phyloP scores from a whole-genome alignment of 1,140 invertebrate genomes.

The Venustaconcha ellipsiformis region DNA sequence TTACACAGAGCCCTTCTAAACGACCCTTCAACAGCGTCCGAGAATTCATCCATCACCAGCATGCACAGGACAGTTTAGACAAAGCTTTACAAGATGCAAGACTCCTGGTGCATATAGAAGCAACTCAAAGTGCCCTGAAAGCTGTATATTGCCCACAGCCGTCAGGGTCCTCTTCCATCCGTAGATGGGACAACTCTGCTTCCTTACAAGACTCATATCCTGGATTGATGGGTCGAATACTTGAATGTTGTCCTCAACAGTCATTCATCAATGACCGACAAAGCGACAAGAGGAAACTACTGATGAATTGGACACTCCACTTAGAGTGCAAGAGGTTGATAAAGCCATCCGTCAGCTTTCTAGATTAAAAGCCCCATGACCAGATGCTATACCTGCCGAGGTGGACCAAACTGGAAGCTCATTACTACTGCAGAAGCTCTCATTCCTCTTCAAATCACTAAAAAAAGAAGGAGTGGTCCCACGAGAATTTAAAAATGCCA shows the following conservation, averaged over 20 bases:
- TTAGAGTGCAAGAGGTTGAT: neutral
- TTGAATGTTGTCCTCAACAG: neutral
- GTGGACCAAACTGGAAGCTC: constrained; percentile 27
- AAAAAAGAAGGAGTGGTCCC: constrained; percentile 7
- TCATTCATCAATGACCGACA: constrained; percentile 17
- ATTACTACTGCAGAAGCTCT: neutral
- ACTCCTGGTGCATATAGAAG: constrained; percentile 6
- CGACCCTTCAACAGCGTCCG: too few species aligned
- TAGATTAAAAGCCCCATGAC: constrained; percentile 12
- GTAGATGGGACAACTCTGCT: constrained; percentile 4
- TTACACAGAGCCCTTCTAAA: too few species aligned
- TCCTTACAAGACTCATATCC: neutral
- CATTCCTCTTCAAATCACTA: neutral
- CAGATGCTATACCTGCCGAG: constrained; percentile 34
- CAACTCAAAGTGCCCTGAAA: constrained; percentile 20
- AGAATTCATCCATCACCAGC: neutral
- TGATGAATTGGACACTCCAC: neutral
- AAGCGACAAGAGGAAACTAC: constrained; percentile 10
- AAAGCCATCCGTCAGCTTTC: neutral
- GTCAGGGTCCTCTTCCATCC: constrained; percentile 17
- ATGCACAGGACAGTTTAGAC: constrained; percentile 6
- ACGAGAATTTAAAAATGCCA: constrained; percentile 33
- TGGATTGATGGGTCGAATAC: neutral
- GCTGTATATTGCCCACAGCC: constrained; percentile 22
- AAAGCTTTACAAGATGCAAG: neutral